Conservation (phyloP, 2,888 invertebrate species). For the Apamea crenata region DNA sequence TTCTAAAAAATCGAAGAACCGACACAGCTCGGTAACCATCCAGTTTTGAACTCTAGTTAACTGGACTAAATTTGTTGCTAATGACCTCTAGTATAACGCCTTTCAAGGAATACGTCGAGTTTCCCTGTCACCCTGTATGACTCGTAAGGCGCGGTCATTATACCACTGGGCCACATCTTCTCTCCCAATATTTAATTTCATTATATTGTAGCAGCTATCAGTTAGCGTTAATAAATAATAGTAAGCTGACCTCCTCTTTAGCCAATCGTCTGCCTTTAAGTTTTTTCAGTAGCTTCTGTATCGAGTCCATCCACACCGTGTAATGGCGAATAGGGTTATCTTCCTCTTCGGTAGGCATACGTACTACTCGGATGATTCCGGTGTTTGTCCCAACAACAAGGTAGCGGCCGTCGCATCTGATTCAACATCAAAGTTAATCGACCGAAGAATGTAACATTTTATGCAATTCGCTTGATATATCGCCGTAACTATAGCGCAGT, state of each 20-base stretch:
- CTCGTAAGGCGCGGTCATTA: not conserved
- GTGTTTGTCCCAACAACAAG: slow-evolving; percentile 83
- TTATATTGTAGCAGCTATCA: not conserved
- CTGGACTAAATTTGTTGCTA: too few relatives aligned
- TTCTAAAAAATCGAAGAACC: too few relatives aligned
- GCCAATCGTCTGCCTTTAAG: slow-evolving; percentile 86
- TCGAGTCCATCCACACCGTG: slow-evolving; percentile 76
- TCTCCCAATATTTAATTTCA: not conserved
- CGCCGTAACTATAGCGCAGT: not conserved
- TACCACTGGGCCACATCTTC: not conserved
- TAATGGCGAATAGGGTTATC: slow-evolving; percentile 78
- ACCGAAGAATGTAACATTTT: not conserved
- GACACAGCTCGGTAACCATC: too few relatives aligned
- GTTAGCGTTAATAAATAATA: not conserved
- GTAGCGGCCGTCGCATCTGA: slow-evolving; percentile 82
- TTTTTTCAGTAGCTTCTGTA: slow-evolving; percentile 80
- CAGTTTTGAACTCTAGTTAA: too few relatives aligned
- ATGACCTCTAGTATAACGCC: too few relatives aligned
- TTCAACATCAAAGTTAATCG: slow-evolving; percentile 6
- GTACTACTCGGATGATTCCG: slow-evolving; percentile 83
- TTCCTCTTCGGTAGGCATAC: slow-evolving; percentile 83
- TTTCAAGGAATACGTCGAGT: too few relatives aligned
- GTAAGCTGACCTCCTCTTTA: slow-evolving; percentile 80
- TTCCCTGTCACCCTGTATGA: too few relatives aligned
- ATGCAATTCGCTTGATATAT: not conserved